These are phyloP conservation scores for Drosophila dives DNA, from an alignment of 2,888 invertebrate species.

Conservation along the genomic window DNA sequence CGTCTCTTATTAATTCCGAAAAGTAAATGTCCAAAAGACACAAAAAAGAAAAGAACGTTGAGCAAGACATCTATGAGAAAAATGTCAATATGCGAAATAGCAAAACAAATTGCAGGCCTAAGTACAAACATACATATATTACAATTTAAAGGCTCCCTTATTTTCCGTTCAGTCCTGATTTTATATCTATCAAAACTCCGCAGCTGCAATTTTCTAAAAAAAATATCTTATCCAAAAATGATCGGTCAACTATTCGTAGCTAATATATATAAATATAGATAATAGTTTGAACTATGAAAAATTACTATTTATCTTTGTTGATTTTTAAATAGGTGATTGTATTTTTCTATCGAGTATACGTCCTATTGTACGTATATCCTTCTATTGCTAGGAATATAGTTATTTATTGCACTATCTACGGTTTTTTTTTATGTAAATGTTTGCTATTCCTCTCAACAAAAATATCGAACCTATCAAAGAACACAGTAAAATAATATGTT, in stretches of 20 bases:
- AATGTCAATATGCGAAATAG: slow-evolving; percentile 9
- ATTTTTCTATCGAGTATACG: slow-evolving; percentile 13
- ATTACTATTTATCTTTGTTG: background rate
- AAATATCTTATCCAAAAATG: background rate
- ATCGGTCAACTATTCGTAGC: background rate
- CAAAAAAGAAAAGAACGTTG: background rate
- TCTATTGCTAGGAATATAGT: slow-evolving; percentile 1
- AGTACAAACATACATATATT: slow-evolving; percentile 33
- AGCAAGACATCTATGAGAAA: slow-evolving; percentile 6
- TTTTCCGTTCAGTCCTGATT: too few species aligned
- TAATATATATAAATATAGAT: background rate
- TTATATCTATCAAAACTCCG: background rate
- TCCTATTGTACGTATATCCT: slow-evolving; percentile 9
- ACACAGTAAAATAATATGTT: background rate
- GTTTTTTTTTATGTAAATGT: background rate
- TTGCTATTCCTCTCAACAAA: background rate
- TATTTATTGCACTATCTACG: slow-evolving; percentile 8
- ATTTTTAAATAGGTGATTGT: background rate
- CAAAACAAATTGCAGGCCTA: slow-evolving; percentile 10
- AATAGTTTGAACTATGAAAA: background rate
- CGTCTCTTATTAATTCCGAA: background rate
- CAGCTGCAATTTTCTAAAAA: background rate
- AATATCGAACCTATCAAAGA: background rate
- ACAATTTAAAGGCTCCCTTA: background rate
- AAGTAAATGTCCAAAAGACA: slow-evolving; percentile 1